These are phyloP conservation scores for Platichthys stellatus DNA, from an alignment of 2,113 vertebrate genomes.

Conservation along the genomic window DNA sequence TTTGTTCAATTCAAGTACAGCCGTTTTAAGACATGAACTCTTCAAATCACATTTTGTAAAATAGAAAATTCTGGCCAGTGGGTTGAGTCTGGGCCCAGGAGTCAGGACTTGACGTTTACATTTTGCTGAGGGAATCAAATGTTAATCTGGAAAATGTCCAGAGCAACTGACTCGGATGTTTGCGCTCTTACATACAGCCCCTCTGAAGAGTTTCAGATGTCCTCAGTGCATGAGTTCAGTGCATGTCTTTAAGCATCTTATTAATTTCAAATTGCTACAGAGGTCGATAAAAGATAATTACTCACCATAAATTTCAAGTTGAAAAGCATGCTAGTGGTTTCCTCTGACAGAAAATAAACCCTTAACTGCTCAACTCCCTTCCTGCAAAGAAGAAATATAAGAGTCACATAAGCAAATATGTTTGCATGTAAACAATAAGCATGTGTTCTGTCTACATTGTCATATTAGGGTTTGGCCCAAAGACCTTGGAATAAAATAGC, in stretches of 20 bases:
- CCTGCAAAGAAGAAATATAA: constrained; percentile 50
- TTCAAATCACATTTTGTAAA: too few species aligned
- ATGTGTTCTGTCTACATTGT: not conserved
- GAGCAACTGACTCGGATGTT: too few species aligned
- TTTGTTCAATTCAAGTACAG: not conserved
- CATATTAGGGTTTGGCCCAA: not conserved
- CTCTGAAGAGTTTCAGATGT: not conserved
- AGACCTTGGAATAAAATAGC: not conserved
- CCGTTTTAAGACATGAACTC: too few species aligned
- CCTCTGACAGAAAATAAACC: constrained; percentile 37
- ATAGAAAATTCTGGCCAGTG: too few species aligned
- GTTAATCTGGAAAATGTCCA: too few species aligned
- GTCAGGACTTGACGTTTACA: too few species aligned
- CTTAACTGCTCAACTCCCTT: constrained; percentile 41
- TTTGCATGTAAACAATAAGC: not conserved
- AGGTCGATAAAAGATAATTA: not conserved
- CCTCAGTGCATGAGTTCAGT: not conserved
- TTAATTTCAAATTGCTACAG: not conserved
- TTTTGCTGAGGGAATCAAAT: too few species aligned
- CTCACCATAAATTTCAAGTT: constrained; percentile 79
- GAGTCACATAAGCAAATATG: not conserved
- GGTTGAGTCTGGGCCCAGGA: too few species aligned
- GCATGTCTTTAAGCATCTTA: not conserved
- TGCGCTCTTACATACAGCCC: too few species aligned
- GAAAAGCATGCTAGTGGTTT: constrained; percentile 73